These are phyloP conservation scores for Brachymystax lenok DNA, from an alignment of 2,797 vertebrate species.

Conservation along the genomic window DNA sequence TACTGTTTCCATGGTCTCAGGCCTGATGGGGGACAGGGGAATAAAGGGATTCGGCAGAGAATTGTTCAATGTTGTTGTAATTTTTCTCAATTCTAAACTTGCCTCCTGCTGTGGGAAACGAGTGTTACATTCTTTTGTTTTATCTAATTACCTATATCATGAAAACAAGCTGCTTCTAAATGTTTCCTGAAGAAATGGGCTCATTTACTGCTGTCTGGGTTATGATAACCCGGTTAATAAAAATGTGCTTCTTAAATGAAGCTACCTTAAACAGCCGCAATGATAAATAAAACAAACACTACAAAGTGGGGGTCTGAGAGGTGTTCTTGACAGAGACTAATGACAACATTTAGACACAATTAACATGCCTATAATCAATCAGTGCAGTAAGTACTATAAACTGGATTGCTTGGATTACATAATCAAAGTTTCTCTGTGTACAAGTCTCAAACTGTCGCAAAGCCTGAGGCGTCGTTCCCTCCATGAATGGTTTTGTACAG, in stretches of 20 bases:
- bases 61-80: slow-evolving; percentile 60
- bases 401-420: slow-evolving; percentile 50
- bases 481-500: slow-evolving; percentile 49
- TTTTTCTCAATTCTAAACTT: slow-evolving; percentile 60
- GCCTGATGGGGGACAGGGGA: slow-evolving; percentile 23
- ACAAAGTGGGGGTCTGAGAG: slow-evolving; percentile 12
- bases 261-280: background rate
- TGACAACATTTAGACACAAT: background rate
- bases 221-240: background rate
- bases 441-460: slow-evolving; percentile 31
- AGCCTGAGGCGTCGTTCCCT: slow-evolving; percentile 39
- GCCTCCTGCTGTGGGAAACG: slow-evolving; percentile 51
- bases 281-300: background rate
- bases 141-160: slow-evolving; percentile 51
- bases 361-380: background rate
- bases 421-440: slow-evolving; percentile 35
- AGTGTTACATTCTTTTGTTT: slow-evolving; percentile 49
- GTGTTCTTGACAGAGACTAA: background rate
- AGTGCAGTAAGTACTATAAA: background rate
- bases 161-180: slow-evolving; percentile 9
- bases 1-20: slow-evolving; percentile 74
- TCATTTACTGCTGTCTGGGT: slow-evolving; percentile 7
- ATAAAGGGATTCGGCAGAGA: slow-evolving; percentile 48
- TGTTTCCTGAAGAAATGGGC: slow-evolving; percentile 20
- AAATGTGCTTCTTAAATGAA: background rate